phyloP scores from a whole-genome alignment of 2,113 vertebrate species.

The Xiphorhynchus elegans region DNA sequence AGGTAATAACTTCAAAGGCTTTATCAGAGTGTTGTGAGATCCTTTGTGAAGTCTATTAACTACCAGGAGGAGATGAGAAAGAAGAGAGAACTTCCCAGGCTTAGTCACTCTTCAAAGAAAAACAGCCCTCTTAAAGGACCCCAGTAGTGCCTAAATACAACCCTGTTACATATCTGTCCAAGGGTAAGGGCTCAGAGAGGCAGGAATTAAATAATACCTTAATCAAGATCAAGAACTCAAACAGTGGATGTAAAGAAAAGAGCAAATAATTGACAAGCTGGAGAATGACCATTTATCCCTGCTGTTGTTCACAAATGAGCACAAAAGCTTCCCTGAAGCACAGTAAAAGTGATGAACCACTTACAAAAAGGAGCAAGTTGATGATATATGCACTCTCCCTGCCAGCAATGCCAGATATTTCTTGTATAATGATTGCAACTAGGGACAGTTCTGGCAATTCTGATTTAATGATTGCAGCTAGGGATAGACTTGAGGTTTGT shows the following conservation, averaged over 20 bases:
- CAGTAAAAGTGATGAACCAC: neutral
- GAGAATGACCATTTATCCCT: neutral
- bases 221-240: constrained; percentile 9
- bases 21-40: neutral
- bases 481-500: neutral
- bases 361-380: neutral
- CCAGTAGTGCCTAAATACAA: neutral
- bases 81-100: neutral
- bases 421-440: neutral
- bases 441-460: neutral
- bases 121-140: constrained; percentile 6
- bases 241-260: constrained; percentile 4
- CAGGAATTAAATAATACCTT: constrained; percentile 13
- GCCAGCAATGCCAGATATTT: neutral
- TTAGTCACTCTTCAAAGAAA: constrained; percentile 37
- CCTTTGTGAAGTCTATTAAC: constrained; percentile 21
- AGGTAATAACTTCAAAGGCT: constrained; percentile 22
- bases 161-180: neutral
- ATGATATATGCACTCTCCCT: neutral
- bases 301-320: neutral
- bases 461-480: neutral
- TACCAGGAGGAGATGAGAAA: neutral
- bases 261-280: neutral
- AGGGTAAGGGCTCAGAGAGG: neutral
- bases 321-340: neutral